A percentile compares a stretch with the other conserved stretches of the same genome.
Conservation (phyloP, 1,140 invertebrate species). For the Calliphora vicina region DNA sequence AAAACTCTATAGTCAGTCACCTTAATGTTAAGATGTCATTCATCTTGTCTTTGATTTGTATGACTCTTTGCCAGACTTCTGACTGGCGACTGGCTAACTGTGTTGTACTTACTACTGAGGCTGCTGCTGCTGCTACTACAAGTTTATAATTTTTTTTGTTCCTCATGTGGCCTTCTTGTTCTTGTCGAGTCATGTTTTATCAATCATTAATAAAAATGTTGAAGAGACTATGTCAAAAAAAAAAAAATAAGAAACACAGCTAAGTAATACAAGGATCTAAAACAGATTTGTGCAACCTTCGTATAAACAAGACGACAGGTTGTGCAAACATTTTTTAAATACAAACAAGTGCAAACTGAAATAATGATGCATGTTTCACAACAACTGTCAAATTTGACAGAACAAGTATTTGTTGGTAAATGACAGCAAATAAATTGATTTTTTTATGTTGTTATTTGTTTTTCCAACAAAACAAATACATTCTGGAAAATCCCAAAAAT, state of each 20-base stretch:
- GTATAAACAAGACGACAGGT: neutral
- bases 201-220: constrained; percentile 5
- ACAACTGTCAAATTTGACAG: too few relatives aligned
- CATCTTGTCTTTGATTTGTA: neutral
- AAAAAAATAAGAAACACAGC: neutral
- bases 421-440: too few relatives aligned
- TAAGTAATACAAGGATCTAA: neutral
- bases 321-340: neutral
- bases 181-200: constrained; percentile 4
- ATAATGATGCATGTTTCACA: neutral
- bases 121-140: neutral
- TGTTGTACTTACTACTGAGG: neutral
- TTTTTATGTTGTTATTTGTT: too few relatives aligned
- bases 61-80: neutral
- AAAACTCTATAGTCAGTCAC: neutral
- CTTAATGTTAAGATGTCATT: neutral
- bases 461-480: too few relatives aligned
- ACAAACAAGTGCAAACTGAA: neutral
- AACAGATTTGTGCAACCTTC: neutral
- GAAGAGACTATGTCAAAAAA: neutral
- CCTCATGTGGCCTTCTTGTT: neutral
- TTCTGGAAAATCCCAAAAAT: too few relatives aligned
- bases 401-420: too few relatives aligned
- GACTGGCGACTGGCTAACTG: neutral
- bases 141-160: neutral